phyloP scores from a whole-genome alignment of 2,113 vertebrate genomes.

The Formicarius rufipectus region DNA sequence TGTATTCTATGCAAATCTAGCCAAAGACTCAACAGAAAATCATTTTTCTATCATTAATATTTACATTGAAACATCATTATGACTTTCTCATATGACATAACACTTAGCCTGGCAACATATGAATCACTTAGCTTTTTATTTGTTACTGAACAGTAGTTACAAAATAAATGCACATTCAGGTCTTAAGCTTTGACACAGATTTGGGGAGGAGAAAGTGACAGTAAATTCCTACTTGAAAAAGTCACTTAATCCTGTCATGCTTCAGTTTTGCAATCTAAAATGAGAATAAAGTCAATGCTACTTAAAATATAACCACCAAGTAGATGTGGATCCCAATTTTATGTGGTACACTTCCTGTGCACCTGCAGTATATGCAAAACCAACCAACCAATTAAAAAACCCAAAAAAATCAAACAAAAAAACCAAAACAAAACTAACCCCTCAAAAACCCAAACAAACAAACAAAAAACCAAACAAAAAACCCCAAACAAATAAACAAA shows the following conservation, averaged over 20 bases:
- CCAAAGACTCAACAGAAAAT: neutral
- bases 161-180: neutral
- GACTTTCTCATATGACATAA: neutral
- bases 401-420: no score
- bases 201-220: neutral
- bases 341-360: neutral
- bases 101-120: neutral
- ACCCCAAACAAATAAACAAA: no score
- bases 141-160: neutral
- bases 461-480: neutral
- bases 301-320: neutral
- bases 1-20: neutral
- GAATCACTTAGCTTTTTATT: neutral
- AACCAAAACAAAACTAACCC: neutral
- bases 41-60: neutral
- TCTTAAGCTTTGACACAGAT: neutral
- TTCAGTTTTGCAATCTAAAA: neutral
- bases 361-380: neutral
- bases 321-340: neutral
- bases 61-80: neutral
- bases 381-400: no score
- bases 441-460: neutral
- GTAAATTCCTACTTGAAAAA: neutral
- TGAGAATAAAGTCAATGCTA: neutral
- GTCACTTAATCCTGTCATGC: neutral